Conservation (phyloP, 2,888 invertebrate genomes). For the Lasiommata megera region DNA sequence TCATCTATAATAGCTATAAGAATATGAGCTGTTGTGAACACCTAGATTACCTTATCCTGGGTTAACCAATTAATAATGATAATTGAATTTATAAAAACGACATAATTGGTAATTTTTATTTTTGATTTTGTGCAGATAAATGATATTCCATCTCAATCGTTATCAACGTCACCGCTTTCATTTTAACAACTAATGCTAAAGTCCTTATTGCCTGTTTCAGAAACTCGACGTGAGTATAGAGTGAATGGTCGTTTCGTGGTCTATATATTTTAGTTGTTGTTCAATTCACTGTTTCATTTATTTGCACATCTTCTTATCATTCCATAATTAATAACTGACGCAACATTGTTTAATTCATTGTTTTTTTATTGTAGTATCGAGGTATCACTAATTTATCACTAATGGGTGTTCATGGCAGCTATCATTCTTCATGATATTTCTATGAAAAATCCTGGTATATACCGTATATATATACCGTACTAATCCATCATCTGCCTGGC, state of each 20-base stretch:
- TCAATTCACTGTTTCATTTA: constrained; percentile 47
- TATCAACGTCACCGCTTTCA: constrained; percentile 9
- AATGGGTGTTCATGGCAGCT: constrained; percentile 76
- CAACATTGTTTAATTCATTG: constrained; percentile 1
- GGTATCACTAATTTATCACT: constrained; percentile 26
- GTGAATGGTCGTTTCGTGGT: constrained; percentile 69
- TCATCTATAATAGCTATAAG: not conserved
- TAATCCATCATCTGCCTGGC: constrained; percentile 22
- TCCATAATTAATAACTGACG: constrained; percentile 18
- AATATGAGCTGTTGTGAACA: constrained; percentile 71
- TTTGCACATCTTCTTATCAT: constrained; percentile 44
- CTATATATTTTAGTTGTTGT: constrained; percentile 51
- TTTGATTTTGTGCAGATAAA: not conserved
- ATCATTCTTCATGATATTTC: constrained; percentile 18
- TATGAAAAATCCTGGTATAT: constrained; percentile 4
- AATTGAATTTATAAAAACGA: not conserved
- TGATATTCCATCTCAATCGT: not conserved
- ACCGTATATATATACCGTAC: constrained; percentile 6
- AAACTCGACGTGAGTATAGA: constrained; percentile 79
- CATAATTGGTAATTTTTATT: not conserved
- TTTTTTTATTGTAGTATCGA: constrained; percentile 12
- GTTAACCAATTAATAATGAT: not conserved
- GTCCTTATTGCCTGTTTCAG: constrained; percentile 76
- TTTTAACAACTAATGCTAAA: constrained; percentile 37
- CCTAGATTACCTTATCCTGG: constrained; percentile 41